A percentile compares a stretch with the other conserved stretches of the same genome.
Conservation (phyloP, 1,140 invertebrate species). For the Whitmania pigra region DNA sequence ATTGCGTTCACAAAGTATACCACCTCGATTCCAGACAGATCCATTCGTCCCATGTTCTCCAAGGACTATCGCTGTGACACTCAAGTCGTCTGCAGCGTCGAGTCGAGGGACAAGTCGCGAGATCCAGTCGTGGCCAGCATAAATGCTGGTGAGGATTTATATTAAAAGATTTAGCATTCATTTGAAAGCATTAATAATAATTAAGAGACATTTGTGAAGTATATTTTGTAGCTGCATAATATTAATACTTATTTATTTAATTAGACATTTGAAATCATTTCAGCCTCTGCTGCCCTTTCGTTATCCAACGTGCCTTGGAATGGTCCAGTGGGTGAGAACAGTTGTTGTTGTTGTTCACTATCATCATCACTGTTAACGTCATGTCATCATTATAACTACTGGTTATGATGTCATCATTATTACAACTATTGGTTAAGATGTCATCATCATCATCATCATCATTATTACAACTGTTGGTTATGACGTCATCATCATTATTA, state of each 20-base stretch:
- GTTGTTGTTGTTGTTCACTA: no score
- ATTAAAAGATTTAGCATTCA: not conserved
- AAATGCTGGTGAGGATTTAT: constrained; percentile 55
- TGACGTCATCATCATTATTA: no score
- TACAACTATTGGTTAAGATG: no score
- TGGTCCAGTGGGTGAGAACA: constrained; percentile 63
- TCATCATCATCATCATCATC: no score
- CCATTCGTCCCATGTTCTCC: constrained; percentile 71
- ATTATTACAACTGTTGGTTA: no score
- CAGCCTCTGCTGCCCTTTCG: constrained; percentile 74
- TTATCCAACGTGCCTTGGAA: constrained; percentile 94
- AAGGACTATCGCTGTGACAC: constrained; percentile 65
- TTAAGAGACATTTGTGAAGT: not conserved
- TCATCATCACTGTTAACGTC: no score
- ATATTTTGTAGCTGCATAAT: no score
- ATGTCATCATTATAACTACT: no score
- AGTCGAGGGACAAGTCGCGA: constrained; percentile 74
- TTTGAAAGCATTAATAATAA: not conserved
- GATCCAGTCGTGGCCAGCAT: constrained; percentile 80
- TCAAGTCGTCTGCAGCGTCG: constrained; percentile 71
- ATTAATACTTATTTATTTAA: not conserved
- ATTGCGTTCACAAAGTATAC: no score
- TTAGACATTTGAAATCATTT: constrained; percentile 20
- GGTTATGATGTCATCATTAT: no score
- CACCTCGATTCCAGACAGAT: constrained; percentile 48